Conservation (phyloP, 2,888 invertebrate genomes). For the Cremastobaeus sp. region DNA sequence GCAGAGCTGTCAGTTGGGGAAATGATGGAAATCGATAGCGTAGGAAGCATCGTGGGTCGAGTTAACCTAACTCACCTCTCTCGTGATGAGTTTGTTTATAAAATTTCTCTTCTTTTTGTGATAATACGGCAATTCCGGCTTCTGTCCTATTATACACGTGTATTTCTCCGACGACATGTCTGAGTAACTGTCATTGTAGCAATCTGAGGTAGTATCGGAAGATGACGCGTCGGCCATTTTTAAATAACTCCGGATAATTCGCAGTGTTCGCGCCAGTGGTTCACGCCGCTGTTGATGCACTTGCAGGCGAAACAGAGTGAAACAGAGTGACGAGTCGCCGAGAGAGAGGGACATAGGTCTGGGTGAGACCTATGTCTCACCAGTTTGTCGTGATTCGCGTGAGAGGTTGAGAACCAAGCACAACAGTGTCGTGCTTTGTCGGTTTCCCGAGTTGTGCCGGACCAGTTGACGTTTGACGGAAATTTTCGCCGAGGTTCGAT, state of each 20-base stretch:
- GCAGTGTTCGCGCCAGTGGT: constrained; percentile 38
- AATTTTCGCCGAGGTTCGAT: too few species aligned
- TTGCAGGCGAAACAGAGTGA: too few species aligned
- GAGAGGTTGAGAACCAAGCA: too few species aligned
- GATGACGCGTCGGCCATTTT: constrained; percentile 78
- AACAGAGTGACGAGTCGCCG: too few species aligned
- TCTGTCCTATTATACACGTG: constrained; percentile 71
- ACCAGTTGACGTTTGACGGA: too few species aligned
- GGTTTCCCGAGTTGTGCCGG: too few species aligned
- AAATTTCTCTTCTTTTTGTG: constrained; percentile 72
- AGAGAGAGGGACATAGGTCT: too few species aligned
- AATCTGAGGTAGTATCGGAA: constrained; percentile 77
- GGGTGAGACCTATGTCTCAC: too few species aligned
- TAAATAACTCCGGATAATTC: constrained; percentile 78
- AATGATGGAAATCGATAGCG: constrained; percentile 58
- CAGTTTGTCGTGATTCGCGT: too few species aligned
- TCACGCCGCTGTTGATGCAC: too few species aligned
- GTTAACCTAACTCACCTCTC: constrained; percentile 80
- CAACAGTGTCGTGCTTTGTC: too few species aligned
- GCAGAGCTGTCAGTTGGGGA: constrained; percentile 60
- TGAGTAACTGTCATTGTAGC: constrained; percentile 75
- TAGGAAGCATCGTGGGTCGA: constrained; percentile 39
- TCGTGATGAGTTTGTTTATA: constrained; percentile 81
- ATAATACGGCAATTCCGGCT: constrained; percentile 67
- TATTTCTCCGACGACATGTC: constrained; percentile 75